Evolutionary conservation across 1,140 invertebrate species (phyloP), one percentile per base, ranked within the genome.

Genomic region (Caenorhabditis remanei): DNA sequence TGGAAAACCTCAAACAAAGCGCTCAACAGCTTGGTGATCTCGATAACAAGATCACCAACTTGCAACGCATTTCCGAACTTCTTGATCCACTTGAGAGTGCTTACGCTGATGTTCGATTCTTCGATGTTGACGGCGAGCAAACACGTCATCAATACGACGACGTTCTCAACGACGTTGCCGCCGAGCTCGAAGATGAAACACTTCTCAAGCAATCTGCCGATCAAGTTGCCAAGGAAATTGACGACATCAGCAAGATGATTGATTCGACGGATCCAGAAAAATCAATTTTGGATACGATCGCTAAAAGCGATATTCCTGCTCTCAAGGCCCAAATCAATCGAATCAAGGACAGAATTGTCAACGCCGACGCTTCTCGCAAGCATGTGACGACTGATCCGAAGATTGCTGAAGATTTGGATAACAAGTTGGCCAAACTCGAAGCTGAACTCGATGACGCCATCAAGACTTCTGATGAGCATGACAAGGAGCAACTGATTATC

Each of bases 81-180:
- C 87, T 88, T 46, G 58, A 88, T 84, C 87, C 87, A 24, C 75
- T 88, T 24, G 87, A 88, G 79, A 88, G 65, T 58, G 85, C 86
- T n/a, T 88, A 88, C 61, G 87, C 87, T 53, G 87, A 88, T 82
- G 87, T 88, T 16, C 87, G 87, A 21, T 88, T 88, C 85, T 88
- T 88, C 86, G 87, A 88, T 56, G 87, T 88, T 5, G 87, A 88
- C 53, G 86, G 55, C 32, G 87, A 88, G 83, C 87, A 88, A 48
- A 87, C 86, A 46, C 48, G 87, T 24, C 56, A 87, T 24, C 87
- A 88, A 63, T 87, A 87, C 65, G 86, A 88, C 40, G 87, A 87
- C 24, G 24, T 87, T 24, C 43, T 86, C 19, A 86, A 48, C 41
- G 61, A 86, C n/a, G 24, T 87, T 48, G 71, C 21, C 46, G 43